Evolutionary conservation across 2,888 invertebrate genomes (phyloP).

Genomic region (Ophion obscuratus): DNA sequence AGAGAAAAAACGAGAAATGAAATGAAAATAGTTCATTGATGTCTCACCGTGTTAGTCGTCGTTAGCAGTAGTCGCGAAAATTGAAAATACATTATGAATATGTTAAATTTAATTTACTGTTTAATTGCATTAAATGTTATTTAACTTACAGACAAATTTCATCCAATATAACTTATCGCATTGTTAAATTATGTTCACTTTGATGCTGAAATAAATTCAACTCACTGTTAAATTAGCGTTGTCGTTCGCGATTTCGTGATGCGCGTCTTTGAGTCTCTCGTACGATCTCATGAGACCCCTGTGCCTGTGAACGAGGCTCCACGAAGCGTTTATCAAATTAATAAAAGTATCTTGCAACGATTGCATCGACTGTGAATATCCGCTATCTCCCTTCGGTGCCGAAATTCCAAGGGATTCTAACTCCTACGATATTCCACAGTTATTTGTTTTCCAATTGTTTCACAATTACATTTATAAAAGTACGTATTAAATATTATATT

Average conservation of each 20-base stretch:
- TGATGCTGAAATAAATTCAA: not conserved
- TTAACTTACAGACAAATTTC: too few relatives aligned
- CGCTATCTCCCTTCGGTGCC: slow-evolving; percentile 33
- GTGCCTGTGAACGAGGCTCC: slow-evolving; percentile 72
- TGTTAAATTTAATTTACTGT: too few relatives aligned
- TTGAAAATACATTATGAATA: not conserved
- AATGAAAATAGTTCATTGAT: not conserved
- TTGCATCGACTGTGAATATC: slow-evolving; percentile 62
- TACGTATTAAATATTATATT: not conserved
- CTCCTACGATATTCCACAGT: slow-evolving; percentile 66
- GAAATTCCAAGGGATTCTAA: slow-evolving; percentile 72
- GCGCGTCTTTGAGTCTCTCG: slow-evolving; percentile 68
- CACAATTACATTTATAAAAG: too few relatives aligned
- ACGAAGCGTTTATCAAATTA: slow-evolving; percentile 71
- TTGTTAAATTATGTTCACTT: too few relatives aligned
- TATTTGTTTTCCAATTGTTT: not conserved
- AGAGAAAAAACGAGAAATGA: not conserved
- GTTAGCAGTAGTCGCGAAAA: slow-evolving; percentile 20
- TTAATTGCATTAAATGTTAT: too few relatives aligned
- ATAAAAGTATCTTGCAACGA: slow-evolving; percentile 59
- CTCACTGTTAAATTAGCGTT: slow-evolving; percentile 73
- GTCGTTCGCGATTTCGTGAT: slow-evolving; percentile 70
- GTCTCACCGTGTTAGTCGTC: slow-evolving; percentile 45
- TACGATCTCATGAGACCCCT: slow-evolving; percentile 70
- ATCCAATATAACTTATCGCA: too few relatives aligned